phyloP scores from a whole-genome alignment of 2,797 vertebrate genomes.

The Crax fasciolata region DNA sequence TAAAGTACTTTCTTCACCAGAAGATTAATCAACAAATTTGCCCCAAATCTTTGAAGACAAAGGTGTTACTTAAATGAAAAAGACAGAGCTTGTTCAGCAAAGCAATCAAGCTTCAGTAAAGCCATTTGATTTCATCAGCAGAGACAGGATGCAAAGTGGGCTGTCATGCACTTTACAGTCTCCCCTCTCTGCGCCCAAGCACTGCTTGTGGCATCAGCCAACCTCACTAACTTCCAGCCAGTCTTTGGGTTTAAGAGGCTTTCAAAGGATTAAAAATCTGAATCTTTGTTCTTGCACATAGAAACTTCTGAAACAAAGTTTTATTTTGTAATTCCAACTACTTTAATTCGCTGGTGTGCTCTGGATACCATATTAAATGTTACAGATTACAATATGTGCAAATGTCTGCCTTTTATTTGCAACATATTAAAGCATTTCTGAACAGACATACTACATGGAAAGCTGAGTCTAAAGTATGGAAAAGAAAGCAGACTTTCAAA shows the following conservation, averaged over 20 bases:
- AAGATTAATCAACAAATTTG: conserved; percentile 12
- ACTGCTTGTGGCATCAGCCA: background rate
- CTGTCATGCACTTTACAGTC: background rate
- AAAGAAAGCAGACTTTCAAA: background rate
- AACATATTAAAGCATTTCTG: background rate
- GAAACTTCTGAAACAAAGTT: background rate
- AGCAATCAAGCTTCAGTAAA: background rate
- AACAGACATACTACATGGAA: background rate
- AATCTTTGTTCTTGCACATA: background rate
- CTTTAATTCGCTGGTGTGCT: background rate
- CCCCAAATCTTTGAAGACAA: background rate
- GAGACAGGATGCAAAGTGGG: background rate
- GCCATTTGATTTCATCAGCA: background rate
- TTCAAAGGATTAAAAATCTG: background rate
- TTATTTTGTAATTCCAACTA: background rate
- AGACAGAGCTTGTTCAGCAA: background rate
- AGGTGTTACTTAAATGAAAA: background rate
- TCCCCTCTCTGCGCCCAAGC: background rate
- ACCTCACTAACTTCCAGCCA: background rate
- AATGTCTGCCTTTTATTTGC: background rate
- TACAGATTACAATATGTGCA: background rate
- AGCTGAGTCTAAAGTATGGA: background rate
- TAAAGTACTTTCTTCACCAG: background rate
- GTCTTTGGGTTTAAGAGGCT: background rate
- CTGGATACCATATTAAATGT: background rate